A percentile compares a stretch with the other conserved stretches of the same genome.
These are phyloP conservation scores for Eriocheir sinensis DNA, from an alignment of 1,140 invertebrate genomes.

Conservation along the genomic window DNA sequence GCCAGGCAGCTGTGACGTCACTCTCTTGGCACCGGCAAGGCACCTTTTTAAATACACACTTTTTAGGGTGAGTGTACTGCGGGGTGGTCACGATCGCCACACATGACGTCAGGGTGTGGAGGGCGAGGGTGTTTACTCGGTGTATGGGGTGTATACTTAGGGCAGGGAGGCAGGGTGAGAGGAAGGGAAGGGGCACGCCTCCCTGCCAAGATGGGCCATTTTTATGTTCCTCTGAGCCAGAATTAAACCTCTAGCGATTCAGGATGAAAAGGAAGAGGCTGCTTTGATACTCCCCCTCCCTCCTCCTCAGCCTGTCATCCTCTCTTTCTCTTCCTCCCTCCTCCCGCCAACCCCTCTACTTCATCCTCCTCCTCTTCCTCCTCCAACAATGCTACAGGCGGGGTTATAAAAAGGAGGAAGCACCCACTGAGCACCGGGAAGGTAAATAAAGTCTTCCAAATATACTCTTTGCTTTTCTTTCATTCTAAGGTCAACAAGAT, in stretches of 20 bases:
- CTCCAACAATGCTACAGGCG: constrained; percentile 9
- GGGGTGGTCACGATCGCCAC: not conserved
- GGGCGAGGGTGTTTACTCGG: not conserved
- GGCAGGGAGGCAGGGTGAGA: not conserved
- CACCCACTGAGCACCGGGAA: not conserved
- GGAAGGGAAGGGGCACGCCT: not conserved
- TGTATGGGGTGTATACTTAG: not conserved
- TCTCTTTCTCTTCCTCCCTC: constrained; percentile 27
- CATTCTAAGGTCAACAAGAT: not conserved
- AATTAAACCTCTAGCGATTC: constrained; percentile 17
- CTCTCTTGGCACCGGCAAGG: not conserved
- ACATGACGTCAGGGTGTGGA: not conserved
- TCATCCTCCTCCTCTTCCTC: not conserved
- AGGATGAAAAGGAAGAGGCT: not conserved
- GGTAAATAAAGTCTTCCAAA: constrained; percentile 6
- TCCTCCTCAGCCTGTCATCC: too few relatives aligned
- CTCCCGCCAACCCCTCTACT: not conserved
- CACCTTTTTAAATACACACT: not conserved
- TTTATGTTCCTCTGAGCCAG: not conserved
- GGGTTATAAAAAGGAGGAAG: not conserved
- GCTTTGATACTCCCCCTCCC: not conserved
- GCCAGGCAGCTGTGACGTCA: not conserved
- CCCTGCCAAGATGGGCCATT: not conserved
- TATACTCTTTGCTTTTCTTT: not conserved
- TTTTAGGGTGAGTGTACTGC: constrained; percentile 5